Conservation (phyloP, 53 echinoderm and acorn worm species). For the Actinopyga echinites region DNA sequence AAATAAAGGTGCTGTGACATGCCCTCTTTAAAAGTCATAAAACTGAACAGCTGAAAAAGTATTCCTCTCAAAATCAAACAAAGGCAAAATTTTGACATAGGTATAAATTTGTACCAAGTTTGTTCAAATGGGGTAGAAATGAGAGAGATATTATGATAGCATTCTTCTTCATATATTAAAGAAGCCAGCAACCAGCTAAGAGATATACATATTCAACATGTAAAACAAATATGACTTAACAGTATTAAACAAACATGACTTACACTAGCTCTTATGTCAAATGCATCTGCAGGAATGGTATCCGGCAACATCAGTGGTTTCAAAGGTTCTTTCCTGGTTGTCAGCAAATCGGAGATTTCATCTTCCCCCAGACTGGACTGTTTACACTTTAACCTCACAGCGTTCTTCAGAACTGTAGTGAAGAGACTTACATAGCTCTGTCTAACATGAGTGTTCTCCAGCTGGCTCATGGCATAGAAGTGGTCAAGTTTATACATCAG, state of each 20-base stretch:
- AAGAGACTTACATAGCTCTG: slow-evolving; percentile 89
- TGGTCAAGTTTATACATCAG: slow-evolving; percentile 90
- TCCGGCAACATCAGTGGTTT: slow-evolving; percentile 89
- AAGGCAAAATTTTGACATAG: too few relatives aligned
- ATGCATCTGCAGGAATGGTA: slow-evolving; percentile 68
- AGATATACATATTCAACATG: too few relatives aligned
- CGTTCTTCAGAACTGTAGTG: slow-evolving; percentile 80
- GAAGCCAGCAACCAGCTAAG: too few relatives aligned
- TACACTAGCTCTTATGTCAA: slow-evolving; percentile 62
- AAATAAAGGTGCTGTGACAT: too few relatives aligned
- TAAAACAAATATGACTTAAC: neutral
- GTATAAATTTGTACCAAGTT: too few relatives aligned
- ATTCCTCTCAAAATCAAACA: too few relatives aligned
- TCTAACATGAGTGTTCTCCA: slow-evolving; percentile 79
- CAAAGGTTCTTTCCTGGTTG: slow-evolving; percentile 86
- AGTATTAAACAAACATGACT: neutral
- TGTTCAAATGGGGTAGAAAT: too few relatives aligned
- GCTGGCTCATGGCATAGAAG: slow-evolving; percentile 95
- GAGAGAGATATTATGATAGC: too few relatives aligned
- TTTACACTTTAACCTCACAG: slow-evolving; percentile 53
- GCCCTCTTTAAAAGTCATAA: too few relatives aligned
- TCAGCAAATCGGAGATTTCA: slow-evolving; percentile 78
- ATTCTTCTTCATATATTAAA: too few relatives aligned
- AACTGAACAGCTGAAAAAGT: too few relatives aligned
- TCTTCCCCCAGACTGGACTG: slow-evolving; percentile 44